Base-by-base conservation (phyloP, 2,113 vertebrate genomes). In the Onychostruthus taczanowskii region DNA sequence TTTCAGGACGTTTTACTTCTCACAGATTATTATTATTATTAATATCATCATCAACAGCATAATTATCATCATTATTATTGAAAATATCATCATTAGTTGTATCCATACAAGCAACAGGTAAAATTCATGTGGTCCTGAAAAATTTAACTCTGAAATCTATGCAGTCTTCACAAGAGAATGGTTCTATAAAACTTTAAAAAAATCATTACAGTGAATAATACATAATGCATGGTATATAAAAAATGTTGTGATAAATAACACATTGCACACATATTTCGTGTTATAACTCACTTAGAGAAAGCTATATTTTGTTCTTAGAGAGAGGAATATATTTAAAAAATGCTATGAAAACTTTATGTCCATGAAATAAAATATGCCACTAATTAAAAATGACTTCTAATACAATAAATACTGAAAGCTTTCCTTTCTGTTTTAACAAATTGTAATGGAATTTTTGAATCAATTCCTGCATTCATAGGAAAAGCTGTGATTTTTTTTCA, bases 21-120 rank as follows among this genome's bases (percentile, higher is more conserved):
- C 27, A 58, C 3, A 24, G 9, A 10, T 61, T 50, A 20, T 55
- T 68, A 20, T 55, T 68, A 37, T 52, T 20, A 44, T 44, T 35
- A 35, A 8, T 26, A 52, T 23, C 2, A 39, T 7, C 4, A 52
- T 1, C 37, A n/a, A 10, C 6, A 67, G 2, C 17, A 68, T 3
- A 7, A 50, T 37, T 7, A 49, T 10, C 5, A 24, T 43, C 2
- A 50, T 44, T 59, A 52, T 33, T 50, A 43, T 17, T 43, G 44
- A 67, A 68, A 67, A 50, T 21, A 61, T 13, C 15, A 44, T 46
- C 2, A 23, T 50, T 67, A 50, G 2, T 35, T 11, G 26, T 74
- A 46, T 43, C 10, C 6, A 24, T 58, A 52, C 21, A 58, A 79
- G 10, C 27, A 79, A 74, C 24, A 52, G 15, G 7, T 9, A 52